Conservation (phyloP, 2,113 vertebrate species). For the Aldabrachelys gigantea region DNA sequence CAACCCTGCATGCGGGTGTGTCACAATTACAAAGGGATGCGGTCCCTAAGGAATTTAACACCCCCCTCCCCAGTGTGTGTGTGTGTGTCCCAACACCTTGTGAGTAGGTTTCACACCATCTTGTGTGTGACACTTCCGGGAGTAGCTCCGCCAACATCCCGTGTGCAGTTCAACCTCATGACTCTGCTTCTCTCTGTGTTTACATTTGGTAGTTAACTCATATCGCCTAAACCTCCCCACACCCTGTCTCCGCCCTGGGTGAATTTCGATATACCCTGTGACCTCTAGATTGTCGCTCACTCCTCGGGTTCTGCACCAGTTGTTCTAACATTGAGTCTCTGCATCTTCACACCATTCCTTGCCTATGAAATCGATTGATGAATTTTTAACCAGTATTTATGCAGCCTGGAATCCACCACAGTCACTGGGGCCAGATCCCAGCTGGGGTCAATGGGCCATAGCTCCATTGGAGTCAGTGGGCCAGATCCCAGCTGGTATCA, state of each 20-base stretch:
- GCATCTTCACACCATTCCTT: neutral
- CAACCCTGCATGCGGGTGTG: neutral
- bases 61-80: no score
- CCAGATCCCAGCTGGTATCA: no score
- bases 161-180: neutral
- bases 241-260: neutral
- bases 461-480: no score
- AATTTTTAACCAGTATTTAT: no score
- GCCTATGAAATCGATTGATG: neutral
- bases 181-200: neutral
- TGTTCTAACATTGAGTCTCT: neutral
- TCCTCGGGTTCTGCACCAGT: no score
- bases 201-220: neutral
- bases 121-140: neutral
- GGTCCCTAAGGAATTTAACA: neutral
- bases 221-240: neutral
- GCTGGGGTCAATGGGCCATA: no score
- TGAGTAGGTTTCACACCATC: neutral
- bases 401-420: no score
- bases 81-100: neutral
- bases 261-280: neutral
- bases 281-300: neutral
- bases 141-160: neutral
- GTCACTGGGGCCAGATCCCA: no score
- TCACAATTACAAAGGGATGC: neutral